Base-by-base conservation (phyloP, 2,113 vertebrate species). In the Nesogale talazaci region DNA sequence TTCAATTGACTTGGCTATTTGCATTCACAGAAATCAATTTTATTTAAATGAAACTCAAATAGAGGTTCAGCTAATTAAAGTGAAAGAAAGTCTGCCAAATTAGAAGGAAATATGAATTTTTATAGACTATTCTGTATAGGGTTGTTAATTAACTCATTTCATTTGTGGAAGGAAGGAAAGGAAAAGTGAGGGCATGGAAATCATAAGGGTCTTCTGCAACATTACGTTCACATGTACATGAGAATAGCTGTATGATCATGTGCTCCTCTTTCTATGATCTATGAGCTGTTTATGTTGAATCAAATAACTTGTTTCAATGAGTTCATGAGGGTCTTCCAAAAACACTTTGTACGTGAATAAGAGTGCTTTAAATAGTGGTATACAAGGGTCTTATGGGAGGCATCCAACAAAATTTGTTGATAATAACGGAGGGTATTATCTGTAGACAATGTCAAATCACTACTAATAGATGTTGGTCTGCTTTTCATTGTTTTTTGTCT, bases 401-500 rank as follows among this genome's bases (percentile, higher is more conserved):
- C 40, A 20, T 61, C 19, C 80, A 9, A 6, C 42, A 46, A 82
- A 3, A 8, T 7, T 46, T 16, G 76, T 10, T 3, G 52, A 63
- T 29, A 56, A 59, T 67, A 82, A 94, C 46, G 17, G 9, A 52
- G 10, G 59, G 10, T 6, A 12, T 56, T 69, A 65, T 65, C 63
- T 65, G 22, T 42, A 81, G 52, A 80, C 27, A 72, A 86, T 76
- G 89, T 83, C 19, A 70, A 90, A 61, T 61, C 6, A 70, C 38
- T 65, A 27, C 56, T 86, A 78, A 85, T 74, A 23, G 81, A 95
- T 78, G 56, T 59, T 42, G 6, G 23, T 38, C 14, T 82, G 15
- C 56, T 89, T 88, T 90, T 88, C 83, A 76, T 88, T 72, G n/a
- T 85, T 70, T 57, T 20, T n/a, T n/a, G n/a, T n/a, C n/a, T n/a